Evolutionary conservation across 2,113 vertebrate species (phyloP), one percentile per base, ranked within the genome.

Genomic region (Neogobius melanostomus): DNA sequence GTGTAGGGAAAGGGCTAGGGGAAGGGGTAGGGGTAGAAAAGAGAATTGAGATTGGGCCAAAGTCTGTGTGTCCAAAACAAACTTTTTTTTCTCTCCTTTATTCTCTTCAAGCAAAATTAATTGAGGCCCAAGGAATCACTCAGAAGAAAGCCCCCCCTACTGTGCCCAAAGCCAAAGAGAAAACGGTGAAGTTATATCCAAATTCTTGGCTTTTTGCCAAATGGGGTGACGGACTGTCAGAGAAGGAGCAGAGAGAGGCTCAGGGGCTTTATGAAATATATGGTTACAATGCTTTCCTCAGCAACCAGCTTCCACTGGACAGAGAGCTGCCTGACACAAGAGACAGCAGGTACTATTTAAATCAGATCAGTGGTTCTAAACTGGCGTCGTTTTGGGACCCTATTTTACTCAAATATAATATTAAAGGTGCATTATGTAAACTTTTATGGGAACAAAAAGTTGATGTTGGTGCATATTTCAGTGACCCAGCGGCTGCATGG

Each of bases 211-310:
- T 92, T 8, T 91, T 92, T 73, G 12, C 2, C 5, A 75, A 49
- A 0, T 93, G 92, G 91, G 90, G 90, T 0, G 65, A 81, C 0
- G 65, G 48, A 2, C 77, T 93, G 15, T 71, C 86, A 14, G 80
- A 82, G 36, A 14, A 83, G 12, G 83, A 92, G 5, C 90, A 92
- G 61, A 79, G 17, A n/a, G 73, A 85, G n/a, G 90, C 90, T 0
- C 66, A 89, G 63, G 64, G 2, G 7, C 67, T 87, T n/a, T 93
- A 83, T 66, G 49, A 81, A 64, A 75, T 83, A 10, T 91, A 90
- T 6, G 92, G 91, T 12, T 90, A 93, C 77, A 90, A 88, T 6
- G 85, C 53, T 15, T 92, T 90, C 68, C 80, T 91, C 8, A 92
- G 90, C 52, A 83, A 92, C 68, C 74, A 50, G 46, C 16, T 90